Evolutionary conservation across 92 coral and sea anemone species (phyloP).

Genomic region (Epizoanthus ramosus): DNA sequence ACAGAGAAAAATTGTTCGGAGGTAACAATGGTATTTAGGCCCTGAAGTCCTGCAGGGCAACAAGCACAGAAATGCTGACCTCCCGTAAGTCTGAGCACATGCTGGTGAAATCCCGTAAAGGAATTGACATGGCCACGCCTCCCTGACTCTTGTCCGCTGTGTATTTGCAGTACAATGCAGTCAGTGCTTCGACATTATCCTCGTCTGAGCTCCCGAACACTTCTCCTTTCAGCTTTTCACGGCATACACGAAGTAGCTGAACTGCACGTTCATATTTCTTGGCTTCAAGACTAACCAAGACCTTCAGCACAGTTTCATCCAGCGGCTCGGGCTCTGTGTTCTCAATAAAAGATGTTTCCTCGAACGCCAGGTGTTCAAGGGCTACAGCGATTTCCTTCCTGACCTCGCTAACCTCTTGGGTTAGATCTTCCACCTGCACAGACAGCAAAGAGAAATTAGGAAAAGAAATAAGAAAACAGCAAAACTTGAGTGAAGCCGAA

Average conservation of each 20-base stretch:
- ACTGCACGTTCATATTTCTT: conserved; percentile 81
- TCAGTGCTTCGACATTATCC: conserved; percentile 79
- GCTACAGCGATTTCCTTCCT: conserved; percentile 68
- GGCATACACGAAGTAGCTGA: conserved; percentile 70
- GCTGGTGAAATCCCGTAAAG: conserved; percentile 68
- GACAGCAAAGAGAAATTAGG: background rate
- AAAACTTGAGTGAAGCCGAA: background rate
- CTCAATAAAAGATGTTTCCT: conserved; percentile 49
- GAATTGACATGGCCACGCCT: conserved; percentile 85
- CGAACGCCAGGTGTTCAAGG: conserved; percentile 71
- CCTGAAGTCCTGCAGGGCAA: conserved; percentile 68
- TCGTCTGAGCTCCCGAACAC: conserved; percentile 75
- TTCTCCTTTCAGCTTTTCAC: conserved; percentile 73
- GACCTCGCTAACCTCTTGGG: conserved; percentile 72
- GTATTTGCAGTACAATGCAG: conserved; percentile 77
- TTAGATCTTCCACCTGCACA: conserved; percentile 70
- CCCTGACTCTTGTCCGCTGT: conserved; percentile 84
- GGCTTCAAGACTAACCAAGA: conserved; percentile 65
- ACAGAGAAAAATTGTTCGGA: no score
- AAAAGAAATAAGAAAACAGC: background rate
- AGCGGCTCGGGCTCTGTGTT: conserved; percentile 52
- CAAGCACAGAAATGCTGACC: conserved; percentile 79
- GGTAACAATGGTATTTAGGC: background rate
- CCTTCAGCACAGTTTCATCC: conserved; percentile 61
- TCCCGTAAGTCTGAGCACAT: conserved; percentile 91